phyloP scores from a whole-genome alignment of 2,797 vertebrate genomes.

The Cyprinodon diabolis region DNA sequence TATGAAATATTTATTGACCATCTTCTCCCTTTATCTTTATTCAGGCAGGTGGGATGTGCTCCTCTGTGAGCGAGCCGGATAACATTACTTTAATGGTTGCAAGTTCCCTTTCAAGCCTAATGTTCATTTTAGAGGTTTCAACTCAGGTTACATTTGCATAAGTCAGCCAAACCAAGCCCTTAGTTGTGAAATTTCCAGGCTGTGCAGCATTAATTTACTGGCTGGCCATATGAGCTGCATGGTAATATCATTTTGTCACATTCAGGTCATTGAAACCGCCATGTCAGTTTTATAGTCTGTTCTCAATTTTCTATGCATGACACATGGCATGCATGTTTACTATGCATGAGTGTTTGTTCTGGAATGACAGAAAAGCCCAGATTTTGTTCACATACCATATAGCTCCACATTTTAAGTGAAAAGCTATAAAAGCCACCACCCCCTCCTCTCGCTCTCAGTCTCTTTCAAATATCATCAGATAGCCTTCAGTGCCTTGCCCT shows the following conservation, averaged over 20 bases:
- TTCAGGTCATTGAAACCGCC: slow-evolving; percentile 51
- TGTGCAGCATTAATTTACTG: slow-evolving; percentile 23
- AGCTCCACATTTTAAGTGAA: not conserved
- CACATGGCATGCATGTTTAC: slow-evolving; percentile 5
- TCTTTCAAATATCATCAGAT: too few species aligned
- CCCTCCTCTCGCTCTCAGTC: not conserved
- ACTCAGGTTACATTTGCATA: slow-evolving; percentile 55
- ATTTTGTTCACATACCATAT: not conserved
- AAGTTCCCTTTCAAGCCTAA: slow-evolving; percentile 35
- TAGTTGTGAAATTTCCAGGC: slow-evolving; percentile 14
- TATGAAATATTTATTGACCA: slow-evolving; percentile 68
- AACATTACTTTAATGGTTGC: slow-evolving; percentile 47
- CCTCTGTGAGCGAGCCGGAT: slow-evolving; percentile 38
- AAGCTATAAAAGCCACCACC: not conserved
- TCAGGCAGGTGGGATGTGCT: slow-evolving; percentile 54
- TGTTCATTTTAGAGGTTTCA: slow-evolving; percentile 45
- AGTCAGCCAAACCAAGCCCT: slow-evolving; percentile 49
- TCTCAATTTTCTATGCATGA: slow-evolving; percentile 27
- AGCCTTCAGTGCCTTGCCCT: too few species aligned
- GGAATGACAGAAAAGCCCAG: not conserved
- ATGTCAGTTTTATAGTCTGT: slow-evolving; percentile 28
- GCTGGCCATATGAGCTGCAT: slow-evolving; percentile 24
- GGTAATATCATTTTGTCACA: slow-evolving; percentile 38
- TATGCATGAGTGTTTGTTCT: slow-evolving; percentile 5
- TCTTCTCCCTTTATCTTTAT: slow-evolving; percentile 27